Evolutionary conservation across 2,797 vertebrate genomes (phyloP), one percentile per base, ranked within the genome.

Genomic region (Rhinoraja longicauda): DNA sequence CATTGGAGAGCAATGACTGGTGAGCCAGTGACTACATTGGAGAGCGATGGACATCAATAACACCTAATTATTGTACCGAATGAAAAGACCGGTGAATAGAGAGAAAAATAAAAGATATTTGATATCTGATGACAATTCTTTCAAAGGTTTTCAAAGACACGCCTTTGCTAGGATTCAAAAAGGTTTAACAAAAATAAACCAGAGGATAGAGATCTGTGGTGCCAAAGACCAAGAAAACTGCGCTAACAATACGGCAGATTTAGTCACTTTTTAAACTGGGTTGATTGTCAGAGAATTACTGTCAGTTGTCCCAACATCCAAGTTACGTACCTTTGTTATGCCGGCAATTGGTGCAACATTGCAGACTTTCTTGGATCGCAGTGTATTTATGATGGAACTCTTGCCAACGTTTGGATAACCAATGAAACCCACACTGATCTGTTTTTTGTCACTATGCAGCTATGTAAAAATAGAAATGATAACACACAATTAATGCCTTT

Each of bases 391-490:
- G 94, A 99, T 96, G 0, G 99, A 99, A 95, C 99, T 99, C 95
- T 99, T 99, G 94, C 99, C 99, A 93, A 99, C 99, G 0, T 99
- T 99, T 5, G 99, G 99, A 94, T 99, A 99, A 73, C 99, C 99
- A 57, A 99, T 99, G 95, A 99, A 99, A 39, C 99, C 99, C 91
- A 99, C 98, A 0, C 99, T 99, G 96, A 99, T 99, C 97, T 99
- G 99, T 82, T 99, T 99, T 97, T 99, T 99, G 96, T 99, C 99
- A 92, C 97, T 97, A 95, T 99, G 99, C n/a, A 99, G 96, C 99
- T 99, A 96, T 94, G 57, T 1, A 93, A 93, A 94, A 64, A 91
- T 19, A 45, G n/a, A 13, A 57, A 8, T 73, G 39, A 92, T 75
- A 53, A 53, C 36, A 75, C 13, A 75, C 6, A 75, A 72, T 29